These are phyloP conservation scores for Heterochromis multidens DNA, from an alignment of 2,113 vertebrate species.

Conservation along the genomic window DNA sequence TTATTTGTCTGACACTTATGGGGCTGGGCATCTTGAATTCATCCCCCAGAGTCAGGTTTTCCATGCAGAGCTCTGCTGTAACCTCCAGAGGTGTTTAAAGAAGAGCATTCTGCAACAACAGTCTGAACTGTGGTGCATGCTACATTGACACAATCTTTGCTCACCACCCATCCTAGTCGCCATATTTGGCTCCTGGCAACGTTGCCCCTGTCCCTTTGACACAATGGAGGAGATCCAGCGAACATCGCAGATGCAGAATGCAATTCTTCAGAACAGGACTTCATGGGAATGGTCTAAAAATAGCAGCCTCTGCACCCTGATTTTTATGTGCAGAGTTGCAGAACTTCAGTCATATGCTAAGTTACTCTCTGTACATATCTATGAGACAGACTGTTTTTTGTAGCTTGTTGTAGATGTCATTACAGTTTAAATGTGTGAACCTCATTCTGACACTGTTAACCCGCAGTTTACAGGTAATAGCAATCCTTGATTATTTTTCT, in stretches of 20 bases:
- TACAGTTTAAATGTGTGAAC: conserved; percentile 47
- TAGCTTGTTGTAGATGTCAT: conserved; percentile 30
- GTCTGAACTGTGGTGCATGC: neutral
- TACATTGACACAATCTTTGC: neutral
- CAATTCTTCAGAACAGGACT: neutral
- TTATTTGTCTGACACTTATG: too few relatives aligned
- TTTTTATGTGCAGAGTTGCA: neutral
- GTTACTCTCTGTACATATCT: conserved; percentile 3
- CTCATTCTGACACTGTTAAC: conserved; percentile 68
- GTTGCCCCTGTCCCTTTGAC: neutral
- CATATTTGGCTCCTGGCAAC: neutral
- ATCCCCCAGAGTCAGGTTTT: neutral
- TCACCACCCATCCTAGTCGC: neutral
- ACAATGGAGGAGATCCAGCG: neutral
- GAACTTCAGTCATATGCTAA: neutral
- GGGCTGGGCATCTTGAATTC: neutral
- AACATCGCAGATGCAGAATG: neutral
- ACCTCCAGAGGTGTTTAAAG: neutral
- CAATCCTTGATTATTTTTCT: conserved; percentile 54
- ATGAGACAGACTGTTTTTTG: neutral
- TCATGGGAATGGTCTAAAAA: neutral
- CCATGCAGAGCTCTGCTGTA: neutral
- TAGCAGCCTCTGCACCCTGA: neutral
- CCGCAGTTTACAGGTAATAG: conserved; percentile 70
- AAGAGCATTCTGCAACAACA: neutral